Base-by-base conservation (phyloP, 1,140 invertebrate species). In the Drosophila nigrodunni region DNA sequence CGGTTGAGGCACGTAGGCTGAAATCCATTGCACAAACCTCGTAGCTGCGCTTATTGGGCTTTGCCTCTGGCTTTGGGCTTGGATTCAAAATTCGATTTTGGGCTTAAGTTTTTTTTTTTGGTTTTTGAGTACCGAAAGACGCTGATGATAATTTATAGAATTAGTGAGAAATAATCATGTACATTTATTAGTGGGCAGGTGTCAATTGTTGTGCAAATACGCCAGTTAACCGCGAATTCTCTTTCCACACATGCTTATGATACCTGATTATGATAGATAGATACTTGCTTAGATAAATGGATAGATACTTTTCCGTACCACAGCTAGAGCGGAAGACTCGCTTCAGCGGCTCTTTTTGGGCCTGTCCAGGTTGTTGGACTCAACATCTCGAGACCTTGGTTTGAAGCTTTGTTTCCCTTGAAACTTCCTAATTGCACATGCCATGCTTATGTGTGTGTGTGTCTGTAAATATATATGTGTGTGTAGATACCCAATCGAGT, bases 141-240 rank as follows among this genome's bases (percentile, higher is more conserved):
- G 66, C 69, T 77, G 70, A 74, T 81, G 86, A 85, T 89, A 73
- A 89, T 85, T 79, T 81, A 79, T 81, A 83, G 72, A 89, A 90
- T 89, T 89, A 85, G 78, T 81, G 72, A 65, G 78, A 89, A 89
- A 85, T 89, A 90, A 90, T 89, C 85, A 89, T 85, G 85, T 85
- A 61, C 68, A 90, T 85, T 90, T 83, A 85, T 89, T 89, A 89
- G 85, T 77, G 59, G n/a, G 13, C 49, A 79, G 50, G 81, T 89
- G 85, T 54, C 68, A 89, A 89, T 77, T 79, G 71, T 43, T 47
- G 39, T 44, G 66, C 50, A 90, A 90, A 89, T 43, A 81, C 35
- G 72, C 59, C 57, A 59, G 49, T 75, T 80, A 69, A 41, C 74
- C 58, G 52, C 64, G 61, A 70, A 80, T 89, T 89, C 85, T 83